A percentile compares a stretch with the other conserved stretches of the same genome.
Conservation (phyloP, 2,888 invertebrate genomes). For the Calephelis perditalis region DNA sequence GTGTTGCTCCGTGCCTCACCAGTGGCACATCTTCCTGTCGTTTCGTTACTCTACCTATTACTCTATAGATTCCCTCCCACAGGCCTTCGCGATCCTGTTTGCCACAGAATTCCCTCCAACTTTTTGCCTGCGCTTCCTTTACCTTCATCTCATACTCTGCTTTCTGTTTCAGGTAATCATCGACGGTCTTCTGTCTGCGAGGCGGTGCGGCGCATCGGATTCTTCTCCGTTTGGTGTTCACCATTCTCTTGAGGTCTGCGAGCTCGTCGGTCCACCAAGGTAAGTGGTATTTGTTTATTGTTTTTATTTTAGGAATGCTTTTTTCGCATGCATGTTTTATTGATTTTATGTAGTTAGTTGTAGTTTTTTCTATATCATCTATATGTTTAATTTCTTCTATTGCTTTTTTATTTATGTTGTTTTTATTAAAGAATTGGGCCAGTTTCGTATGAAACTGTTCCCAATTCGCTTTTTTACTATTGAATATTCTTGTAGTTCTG, state of each 20-base stretch:
- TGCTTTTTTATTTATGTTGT: not conserved
- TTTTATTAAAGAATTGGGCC: not conserved
- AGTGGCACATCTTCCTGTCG: constrained; percentile 8
- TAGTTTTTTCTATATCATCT: not conserved
- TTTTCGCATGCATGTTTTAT: constrained; percentile 1
- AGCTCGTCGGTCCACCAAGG: too few species aligned
- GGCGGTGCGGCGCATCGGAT: not conserved
- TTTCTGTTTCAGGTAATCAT: constrained; percentile 23
- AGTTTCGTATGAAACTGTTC: not conserved
- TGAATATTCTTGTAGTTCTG: not conserved
- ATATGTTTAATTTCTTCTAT: not conserved
- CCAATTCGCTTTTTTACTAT: not conserved
- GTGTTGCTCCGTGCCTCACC: not conserved
- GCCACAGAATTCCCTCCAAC: too few species aligned
- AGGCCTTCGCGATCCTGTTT: too few species aligned
- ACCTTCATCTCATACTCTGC: constrained; percentile 16
- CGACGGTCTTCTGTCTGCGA: too few species aligned
- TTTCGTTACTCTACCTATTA: constrained; percentile 13
- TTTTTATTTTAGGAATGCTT: constrained; percentile 5
- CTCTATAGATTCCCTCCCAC: constrained; percentile 5
- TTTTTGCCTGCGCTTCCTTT: constrained; percentile 15
- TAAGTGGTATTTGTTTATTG: too few species aligned
- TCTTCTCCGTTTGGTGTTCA: constrained; percentile 5
- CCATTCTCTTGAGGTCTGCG: too few species aligned
- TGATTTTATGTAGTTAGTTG: not conserved